These are phyloP conservation scores for Brachionus rubens DNA, from an alignment of 1,140 invertebrate genomes.

Conservation along the genomic window DNA sequence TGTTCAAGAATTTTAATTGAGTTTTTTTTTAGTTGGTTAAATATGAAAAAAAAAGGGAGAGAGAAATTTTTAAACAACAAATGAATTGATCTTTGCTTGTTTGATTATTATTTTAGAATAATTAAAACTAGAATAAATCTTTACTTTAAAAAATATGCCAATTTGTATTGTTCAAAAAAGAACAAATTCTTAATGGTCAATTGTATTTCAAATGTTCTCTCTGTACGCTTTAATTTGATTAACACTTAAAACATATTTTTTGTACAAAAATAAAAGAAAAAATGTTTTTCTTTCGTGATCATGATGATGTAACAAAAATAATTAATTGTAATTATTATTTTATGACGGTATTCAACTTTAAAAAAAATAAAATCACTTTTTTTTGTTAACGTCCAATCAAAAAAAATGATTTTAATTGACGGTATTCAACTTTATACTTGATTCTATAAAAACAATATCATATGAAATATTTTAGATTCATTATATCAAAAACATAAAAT, in stretches of 20 bases:
- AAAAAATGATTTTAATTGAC: too few relatives aligned
- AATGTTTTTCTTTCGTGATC: background rate
- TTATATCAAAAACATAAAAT: too few relatives aligned
- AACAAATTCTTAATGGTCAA: background rate
- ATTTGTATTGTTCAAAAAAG: slow-evolving; percentile 2
- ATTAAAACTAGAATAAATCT: slow-evolving; percentile 32
- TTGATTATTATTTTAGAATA: slow-evolving; percentile 20
- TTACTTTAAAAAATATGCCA: slow-evolving; percentile 25
- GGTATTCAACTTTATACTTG: too few relatives aligned
- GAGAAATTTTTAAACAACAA: too few relatives aligned
- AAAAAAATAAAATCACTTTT: background rate
- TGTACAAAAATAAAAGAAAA: background rate
- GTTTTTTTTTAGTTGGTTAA: background rate
- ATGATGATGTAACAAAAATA: background rate
- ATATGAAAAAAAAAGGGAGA: too few relatives aligned
- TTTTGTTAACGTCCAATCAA: background rate
- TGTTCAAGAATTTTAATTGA: slow-evolving; percentile 34
- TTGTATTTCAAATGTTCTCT: slow-evolving; percentile 1
- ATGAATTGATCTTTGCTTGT: slow-evolving; percentile 17
- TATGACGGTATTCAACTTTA: background rate
- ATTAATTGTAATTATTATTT: too few relatives aligned
- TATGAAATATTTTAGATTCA: too few relatives aligned
- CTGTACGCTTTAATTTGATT: background rate
- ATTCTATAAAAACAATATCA: too few relatives aligned
- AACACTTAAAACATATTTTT: too few relatives aligned